A percentile compares a stretch with the other conserved stretches of the same genome.
Evolutionary conservation across 2,888 invertebrate species (phyloP).

Genomic region (Pyrrhosoma nymphula): DNA sequence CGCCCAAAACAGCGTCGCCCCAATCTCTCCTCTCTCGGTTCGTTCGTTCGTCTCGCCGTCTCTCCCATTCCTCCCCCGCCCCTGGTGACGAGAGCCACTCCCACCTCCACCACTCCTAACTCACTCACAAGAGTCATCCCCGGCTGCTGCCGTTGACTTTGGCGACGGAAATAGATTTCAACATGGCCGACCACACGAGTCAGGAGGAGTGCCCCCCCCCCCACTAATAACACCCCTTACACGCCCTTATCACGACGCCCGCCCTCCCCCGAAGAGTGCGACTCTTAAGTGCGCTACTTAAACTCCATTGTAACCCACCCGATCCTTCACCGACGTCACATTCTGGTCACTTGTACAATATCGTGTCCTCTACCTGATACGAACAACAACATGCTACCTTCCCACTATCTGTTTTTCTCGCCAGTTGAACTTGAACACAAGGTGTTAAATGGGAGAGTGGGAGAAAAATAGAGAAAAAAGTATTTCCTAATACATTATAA

Average conservation of each 20-base stretch:
- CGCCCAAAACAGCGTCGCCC: background rate
- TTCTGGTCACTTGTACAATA: too few species aligned
- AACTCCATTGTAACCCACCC: background rate
- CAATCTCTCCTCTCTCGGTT: background rate
- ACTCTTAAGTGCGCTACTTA: background rate
- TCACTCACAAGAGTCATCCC: conserved; percentile 7
- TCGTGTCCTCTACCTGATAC: too few species aligned
- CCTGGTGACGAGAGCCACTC: background rate
- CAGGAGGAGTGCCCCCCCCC: background rate
- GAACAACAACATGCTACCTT: too few species aligned
- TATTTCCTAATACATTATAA: too few species aligned
- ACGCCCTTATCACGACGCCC: background rate
- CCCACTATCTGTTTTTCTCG: too few species aligned
- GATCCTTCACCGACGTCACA: background rate
- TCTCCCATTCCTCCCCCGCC: background rate
- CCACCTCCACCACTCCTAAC: background rate
- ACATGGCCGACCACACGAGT: conserved; percentile 2
- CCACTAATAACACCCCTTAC: too few species aligned
- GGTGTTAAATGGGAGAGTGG: too few species aligned
- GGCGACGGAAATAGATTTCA: conserved; percentile 30
- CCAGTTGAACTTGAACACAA: too few species aligned
- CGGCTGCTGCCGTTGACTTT: conserved; percentile 30
- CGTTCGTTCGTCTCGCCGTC: background rate
- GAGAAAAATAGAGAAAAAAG: too few species aligned
- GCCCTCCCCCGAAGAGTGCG: background rate